A percentile compares a stretch with the other conserved stretches of the same genome.
Evolutionary conservation across 1,140 invertebrate species (phyloP).

Genomic region (Cydia amplana): DNA sequence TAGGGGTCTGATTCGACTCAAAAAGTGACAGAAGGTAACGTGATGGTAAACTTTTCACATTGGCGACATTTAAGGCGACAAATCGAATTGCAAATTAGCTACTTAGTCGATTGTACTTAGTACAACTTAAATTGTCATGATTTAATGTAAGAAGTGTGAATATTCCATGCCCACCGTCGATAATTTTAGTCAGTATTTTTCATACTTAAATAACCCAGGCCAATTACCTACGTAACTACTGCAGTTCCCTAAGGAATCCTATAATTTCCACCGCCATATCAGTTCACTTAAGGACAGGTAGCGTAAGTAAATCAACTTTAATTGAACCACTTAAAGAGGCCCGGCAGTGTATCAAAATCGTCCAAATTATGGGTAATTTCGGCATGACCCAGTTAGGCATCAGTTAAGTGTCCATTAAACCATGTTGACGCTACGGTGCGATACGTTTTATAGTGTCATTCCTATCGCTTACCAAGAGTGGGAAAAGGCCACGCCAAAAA

Average conservation of each 20-base stretch:
- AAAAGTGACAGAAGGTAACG: neutral
- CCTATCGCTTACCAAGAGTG: neutral
- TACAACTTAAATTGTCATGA: too few species aligned
- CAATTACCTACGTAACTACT: neutral
- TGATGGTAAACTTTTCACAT: too few species aligned
- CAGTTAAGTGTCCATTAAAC: constrained; percentile 5
- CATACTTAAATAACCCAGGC: too few species aligned
- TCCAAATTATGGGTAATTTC: constrained; percentile 11
- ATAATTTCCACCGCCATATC: neutral
- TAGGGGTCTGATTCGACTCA: neutral
- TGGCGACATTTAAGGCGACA: too few species aligned
- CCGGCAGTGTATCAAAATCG: neutral
- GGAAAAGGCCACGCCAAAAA: neutral
- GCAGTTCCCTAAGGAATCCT: neutral
- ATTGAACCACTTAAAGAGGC: neutral
- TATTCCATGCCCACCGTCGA: too few species aligned
- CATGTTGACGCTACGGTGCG: neutral
- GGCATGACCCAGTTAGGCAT: neutral
- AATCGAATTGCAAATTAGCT: too few species aligned
- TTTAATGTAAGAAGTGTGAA: too few species aligned
- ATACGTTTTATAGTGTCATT: neutral
- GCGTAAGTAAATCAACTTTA: constrained; percentile 1
- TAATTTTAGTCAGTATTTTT: too few species aligned
- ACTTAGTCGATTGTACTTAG: too few species aligned
- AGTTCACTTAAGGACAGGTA: neutral